phyloP scores from a whole-genome alignment of 1,140 invertebrate genomes.

The Ceratitis capitata region DNA sequence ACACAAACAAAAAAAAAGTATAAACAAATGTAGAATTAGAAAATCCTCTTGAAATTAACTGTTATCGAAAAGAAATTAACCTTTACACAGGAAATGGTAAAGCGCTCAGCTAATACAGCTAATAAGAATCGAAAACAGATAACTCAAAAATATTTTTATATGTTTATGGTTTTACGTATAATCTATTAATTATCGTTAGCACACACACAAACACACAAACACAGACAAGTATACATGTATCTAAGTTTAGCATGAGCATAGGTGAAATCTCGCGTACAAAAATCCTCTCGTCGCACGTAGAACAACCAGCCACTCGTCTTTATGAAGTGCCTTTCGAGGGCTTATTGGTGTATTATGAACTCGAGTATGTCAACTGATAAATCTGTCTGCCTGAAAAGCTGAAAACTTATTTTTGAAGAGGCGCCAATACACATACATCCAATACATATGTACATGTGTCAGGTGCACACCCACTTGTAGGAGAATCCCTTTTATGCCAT shows the following conservation, averaged over 20 bases:
- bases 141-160: neutral
- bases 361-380: constrained; percentile 16
- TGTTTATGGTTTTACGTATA: neutral
- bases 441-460: neutral
- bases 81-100: neutral
- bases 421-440: neutral
- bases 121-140: neutral
- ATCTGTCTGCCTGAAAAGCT: constrained; percentile 3
- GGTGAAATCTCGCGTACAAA: neutral
- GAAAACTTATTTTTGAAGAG: neutral
- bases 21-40: neutral
- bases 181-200: neutral
- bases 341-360: neutral
- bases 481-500: neutral
- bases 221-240: neutral
- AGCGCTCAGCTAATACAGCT: neutral
- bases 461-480: neutral
- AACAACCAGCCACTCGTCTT: neutral
- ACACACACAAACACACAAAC: neutral
- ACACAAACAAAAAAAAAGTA: no score
- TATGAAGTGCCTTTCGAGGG: neutral
- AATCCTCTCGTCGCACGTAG: neutral
- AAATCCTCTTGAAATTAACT: neutral
- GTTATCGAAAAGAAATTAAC: neutral
- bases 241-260: no score